These are phyloP conservation scores for Merluccius polli DNA, from an alignment of 2,797 vertebrate species.

Conservation along the genomic window DNA sequence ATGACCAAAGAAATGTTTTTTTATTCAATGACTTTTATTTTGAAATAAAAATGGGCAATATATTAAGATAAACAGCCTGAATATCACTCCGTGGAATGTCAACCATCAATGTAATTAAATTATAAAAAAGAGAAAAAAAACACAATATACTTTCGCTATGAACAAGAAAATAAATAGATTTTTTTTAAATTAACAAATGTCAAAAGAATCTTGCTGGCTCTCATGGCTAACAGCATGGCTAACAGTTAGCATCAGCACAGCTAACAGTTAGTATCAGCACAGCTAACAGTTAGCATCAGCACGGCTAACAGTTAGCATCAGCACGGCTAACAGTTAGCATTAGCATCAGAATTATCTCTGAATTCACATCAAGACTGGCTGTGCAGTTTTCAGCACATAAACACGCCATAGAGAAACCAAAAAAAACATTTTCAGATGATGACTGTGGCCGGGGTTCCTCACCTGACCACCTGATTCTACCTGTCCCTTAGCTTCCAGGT, in stretches of 20 bases:
- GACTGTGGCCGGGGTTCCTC: background rate
- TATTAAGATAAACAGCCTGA: constrained; percentile 74
- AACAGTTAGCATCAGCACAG: background rate
- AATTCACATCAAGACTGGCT: background rate
- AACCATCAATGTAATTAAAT: constrained; percentile 76
- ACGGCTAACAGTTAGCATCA: background rate
- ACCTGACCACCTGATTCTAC: too few species aligned
- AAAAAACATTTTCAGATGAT: background rate
- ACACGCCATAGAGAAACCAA: background rate
- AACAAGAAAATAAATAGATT: constrained; percentile 74
- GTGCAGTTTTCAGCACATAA: too few species aligned
- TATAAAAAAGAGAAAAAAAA: constrained; percentile 55
- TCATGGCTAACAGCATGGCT: background rate
- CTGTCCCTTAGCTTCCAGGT: background rate
- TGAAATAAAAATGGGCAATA: constrained; percentile 66
- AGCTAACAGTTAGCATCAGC: background rate
- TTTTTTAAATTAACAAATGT: constrained; percentile 74
- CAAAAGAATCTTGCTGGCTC: constrained; percentile 28
- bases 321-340: background rate
- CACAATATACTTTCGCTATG: constrained; percentile 65
- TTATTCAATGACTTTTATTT: constrained; percentile 67
- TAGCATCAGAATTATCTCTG: background rate
- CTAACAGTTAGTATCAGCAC: background rate
- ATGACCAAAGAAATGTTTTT: constrained; percentile 1
- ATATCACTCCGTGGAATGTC: constrained; percentile 69